Base-by-base conservation (phyloP, 2,113 vertebrate species). In the Puffinus mauretanicus region DNA sequence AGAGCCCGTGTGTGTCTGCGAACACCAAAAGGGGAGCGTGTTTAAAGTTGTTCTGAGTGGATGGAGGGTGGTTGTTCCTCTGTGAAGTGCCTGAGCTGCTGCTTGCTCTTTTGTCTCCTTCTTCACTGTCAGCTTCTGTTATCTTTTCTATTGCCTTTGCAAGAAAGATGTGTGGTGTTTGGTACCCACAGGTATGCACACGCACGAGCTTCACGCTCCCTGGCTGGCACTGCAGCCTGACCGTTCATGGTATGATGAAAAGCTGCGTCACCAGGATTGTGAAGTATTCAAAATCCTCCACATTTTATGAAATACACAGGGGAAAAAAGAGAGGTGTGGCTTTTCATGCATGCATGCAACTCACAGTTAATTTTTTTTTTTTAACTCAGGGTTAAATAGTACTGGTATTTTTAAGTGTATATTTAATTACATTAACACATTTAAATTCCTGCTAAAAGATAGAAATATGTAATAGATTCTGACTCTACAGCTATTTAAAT, bases 1-100 rank as follows among this genome's bases (percentile, higher is more conserved):
- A 4, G 40, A 73, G 82, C 61, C 57, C 0, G 0, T 20, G 30
- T 1, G 0, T 7, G 18, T 46, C 69, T 38, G 11, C 0, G 2
- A 79, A 69, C 27, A 36, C 26, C 58, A 13, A 11, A 79, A n/a
- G 10, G 24, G 36, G n/a, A 82, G 46, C 26, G 20, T 61, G 42
- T 67, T 75, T n/a, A 2, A 57, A 58, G 15, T 30, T 49, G 26
- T 38, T 71, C 36, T 22, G 36, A 34, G 69, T 44, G 40, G 30
- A 55, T 58, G 40, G 49, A 47, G 38, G 29, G 4, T 44, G 42
- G 10, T 24, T 64, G 16, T 80, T 82, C 36, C 51, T 92, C 51
- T 3, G 3, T 32, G 47, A 66, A 49, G 11, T 29, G 17, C 69
- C 36, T 26, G 76, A 92, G 76, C 47, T 69, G 26, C n/a, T 85